Evolutionary conservation across 2,888 invertebrate genomes (phyloP).

Genomic region (Limenitis camilla): DNA sequence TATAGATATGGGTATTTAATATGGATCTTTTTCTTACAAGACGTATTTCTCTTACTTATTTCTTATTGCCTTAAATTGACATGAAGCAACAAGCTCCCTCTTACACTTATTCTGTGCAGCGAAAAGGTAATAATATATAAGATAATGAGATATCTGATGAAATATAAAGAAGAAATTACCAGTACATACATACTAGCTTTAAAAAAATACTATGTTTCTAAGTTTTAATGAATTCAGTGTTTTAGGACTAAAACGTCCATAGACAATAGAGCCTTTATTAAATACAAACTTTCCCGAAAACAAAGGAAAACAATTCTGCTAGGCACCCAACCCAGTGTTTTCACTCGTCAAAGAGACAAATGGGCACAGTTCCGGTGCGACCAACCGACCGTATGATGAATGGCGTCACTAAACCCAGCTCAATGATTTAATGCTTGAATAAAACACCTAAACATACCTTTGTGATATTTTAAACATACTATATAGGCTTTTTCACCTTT

Average conservation of each 20-base stretch:
- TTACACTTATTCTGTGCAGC: too few species aligned
- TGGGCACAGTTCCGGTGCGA: slow-evolving; percentile 22
- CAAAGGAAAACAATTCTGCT: slow-evolving; percentile 7
- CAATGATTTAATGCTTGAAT: slow-evolving; percentile 2
- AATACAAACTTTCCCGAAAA: slow-evolving; percentile 2
- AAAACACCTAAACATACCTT: background rate
- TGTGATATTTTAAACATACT: background rate
- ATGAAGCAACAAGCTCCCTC: too few species aligned
- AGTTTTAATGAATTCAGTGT: background rate
- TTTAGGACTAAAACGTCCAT: slow-evolving; percentile 1
- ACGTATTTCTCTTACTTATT: background rate
- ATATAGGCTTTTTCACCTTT: background rate
- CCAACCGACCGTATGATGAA: slow-evolving; percentile 15
- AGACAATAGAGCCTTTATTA: slow-evolving; percentile 2
- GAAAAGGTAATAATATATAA: too few species aligned
- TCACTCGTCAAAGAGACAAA: slow-evolving; percentile 21
- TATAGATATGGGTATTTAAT: background rate
- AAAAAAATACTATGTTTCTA: too few species aligned
- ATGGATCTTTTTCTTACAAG: background rate
- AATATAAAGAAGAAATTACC: background rate
- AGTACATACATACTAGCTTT: background rate
- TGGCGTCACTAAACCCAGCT: slow-evolving; percentile 12
- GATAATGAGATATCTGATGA: background rate
- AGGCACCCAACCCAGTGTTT: slow-evolving; percentile 5
- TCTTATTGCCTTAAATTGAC: too few species aligned